These are phyloP conservation scores for Hystrix brachyura DNA, from an alignment of 2,113 vertebrate species.

Conservation along the genomic window DNA sequence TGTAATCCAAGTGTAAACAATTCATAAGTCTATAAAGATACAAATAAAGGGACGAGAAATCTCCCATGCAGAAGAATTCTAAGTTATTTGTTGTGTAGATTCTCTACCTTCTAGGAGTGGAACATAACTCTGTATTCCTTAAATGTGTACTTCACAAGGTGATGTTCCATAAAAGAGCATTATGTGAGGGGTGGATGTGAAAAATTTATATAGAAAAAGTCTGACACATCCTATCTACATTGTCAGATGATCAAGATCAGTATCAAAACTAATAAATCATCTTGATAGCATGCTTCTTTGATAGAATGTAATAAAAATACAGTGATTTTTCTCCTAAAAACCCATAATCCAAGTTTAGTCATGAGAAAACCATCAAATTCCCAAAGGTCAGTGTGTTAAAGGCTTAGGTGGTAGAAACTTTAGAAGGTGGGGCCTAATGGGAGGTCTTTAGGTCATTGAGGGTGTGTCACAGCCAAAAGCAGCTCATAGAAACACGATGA, in stretches of 20 bases:
- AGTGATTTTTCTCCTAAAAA: background rate
- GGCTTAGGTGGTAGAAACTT: background rate
- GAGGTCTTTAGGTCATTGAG: background rate
- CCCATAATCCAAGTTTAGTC: background rate
- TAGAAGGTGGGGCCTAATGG: background rate
- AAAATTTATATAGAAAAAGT: background rate
- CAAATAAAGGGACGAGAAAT: background rate
- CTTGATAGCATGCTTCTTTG: background rate
- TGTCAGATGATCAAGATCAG: background rate
- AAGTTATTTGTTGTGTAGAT: background rate
- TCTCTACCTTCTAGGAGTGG: background rate
- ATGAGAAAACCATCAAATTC: background rate
- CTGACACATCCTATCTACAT: background rate
- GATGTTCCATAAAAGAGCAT: background rate
- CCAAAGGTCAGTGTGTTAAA: background rate
- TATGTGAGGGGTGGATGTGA: background rate
- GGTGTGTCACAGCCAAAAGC: background rate
- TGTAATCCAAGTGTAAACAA: constrained; percentile 1
- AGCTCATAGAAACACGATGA: background rate
- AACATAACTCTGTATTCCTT: background rate
- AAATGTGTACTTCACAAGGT: background rate
- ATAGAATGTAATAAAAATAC: background rate
- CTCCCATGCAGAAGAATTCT: background rate
- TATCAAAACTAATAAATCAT: background rate
- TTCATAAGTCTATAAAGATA: background rate